These are phyloP conservation scores for Sciaenops ocellatus DNA, from an alignment of 2,797 vertebrate genomes.

Conservation along the genomic window DNA sequence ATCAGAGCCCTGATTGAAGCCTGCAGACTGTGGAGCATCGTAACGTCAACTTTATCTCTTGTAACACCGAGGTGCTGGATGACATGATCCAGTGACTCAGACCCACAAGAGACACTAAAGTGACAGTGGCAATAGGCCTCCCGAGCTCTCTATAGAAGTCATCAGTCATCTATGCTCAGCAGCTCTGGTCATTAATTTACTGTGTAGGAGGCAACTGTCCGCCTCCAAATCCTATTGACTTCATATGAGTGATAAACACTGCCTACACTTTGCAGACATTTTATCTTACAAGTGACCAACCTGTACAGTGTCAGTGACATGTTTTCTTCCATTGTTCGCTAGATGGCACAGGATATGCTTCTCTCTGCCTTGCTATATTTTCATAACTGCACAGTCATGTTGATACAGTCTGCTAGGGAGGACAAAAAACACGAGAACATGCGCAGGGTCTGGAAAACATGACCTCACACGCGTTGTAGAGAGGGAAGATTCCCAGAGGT, in stretches of 20 bases:
- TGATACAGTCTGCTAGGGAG: slow-evolving; percentile 67
- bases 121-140: slow-evolving; percentile 69
- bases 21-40: slow-evolving; percentile 56
- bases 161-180: slow-evolving; percentile 77
- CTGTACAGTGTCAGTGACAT: slow-evolving; percentile 61
- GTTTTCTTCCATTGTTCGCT: slow-evolving; percentile 69
- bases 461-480: slow-evolving; percentile 76
- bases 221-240: slow-evolving; percentile 67
- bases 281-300: slow-evolving; percentile 63
- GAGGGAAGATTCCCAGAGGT: slow-evolving; percentile 79
- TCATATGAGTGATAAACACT: slow-evolving; percentile 72
- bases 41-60: slow-evolving; percentile 62
- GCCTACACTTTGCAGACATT: slow-evolving; percentile 50
- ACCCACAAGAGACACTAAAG: slow-evolving; percentile 63
- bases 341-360: slow-evolving; percentile 61
- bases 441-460: slow-evolving; percentile 76
- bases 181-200: slow-evolving; percentile 71
- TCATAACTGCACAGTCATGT: slow-evolving; percentile 74
- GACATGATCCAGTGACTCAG: slow-evolving; percentile 74
- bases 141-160: slow-evolving; percentile 57
- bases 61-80: slow-evolving; percentile 58
- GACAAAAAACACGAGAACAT: slow-evolving; percentile 71
- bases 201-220: slow-evolving; percentile 69
- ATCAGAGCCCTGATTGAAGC: slow-evolving; percentile 41
- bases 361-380: slow-evolving; percentile 68